Percentiles rank a stretch among this genome's conserved stretches.
Evolutionary conservation across 2,888 invertebrate genomes (phyloP).

Genomic region (Andrena marginata): DNA sequence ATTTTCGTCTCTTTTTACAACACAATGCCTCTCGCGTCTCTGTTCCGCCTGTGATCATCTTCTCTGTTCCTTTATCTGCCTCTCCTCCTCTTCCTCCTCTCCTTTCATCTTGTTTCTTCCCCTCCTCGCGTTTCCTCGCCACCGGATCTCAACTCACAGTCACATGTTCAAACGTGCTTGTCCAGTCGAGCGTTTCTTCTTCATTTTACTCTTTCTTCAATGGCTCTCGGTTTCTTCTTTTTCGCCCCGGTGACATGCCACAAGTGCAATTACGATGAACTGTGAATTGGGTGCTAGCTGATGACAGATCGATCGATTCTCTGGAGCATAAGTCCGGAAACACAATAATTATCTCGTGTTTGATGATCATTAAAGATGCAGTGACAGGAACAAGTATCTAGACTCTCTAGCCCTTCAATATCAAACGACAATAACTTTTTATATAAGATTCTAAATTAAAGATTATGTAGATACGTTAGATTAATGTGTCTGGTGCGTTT

Average conservation of each 20-base stretch:
- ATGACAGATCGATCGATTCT: conserved; percentile 3
- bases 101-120: conserved; percentile 49
- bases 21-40: conserved; percentile 21
- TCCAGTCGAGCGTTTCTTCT: conserved; percentile 36
- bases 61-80: conserved; percentile 46
- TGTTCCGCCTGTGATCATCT: conserved; percentile 27
- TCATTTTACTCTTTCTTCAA: background rate
- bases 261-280: background rate
- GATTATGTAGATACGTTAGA: too few relatives aligned
- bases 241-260: background rate
- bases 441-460: too few relatives aligned
- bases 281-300: background rate
- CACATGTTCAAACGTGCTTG: conserved; percentile 63
- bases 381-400: background rate
- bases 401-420: background rate
- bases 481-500: too few relatives aligned
- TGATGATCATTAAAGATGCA: background rate
- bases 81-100: conserved; percentile 28
- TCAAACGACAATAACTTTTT: too few relatives aligned
- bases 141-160: conserved; percentile 55
- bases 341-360: background rate
- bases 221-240: conserved; percentile 8
- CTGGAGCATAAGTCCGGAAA: background rate
- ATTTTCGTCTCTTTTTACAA: conserved; percentile 33
- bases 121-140: conserved; percentile 37